Base-by-base conservation (phyloP, 2,113 vertebrate genomes). In the Chaetodon auriga region DNA sequence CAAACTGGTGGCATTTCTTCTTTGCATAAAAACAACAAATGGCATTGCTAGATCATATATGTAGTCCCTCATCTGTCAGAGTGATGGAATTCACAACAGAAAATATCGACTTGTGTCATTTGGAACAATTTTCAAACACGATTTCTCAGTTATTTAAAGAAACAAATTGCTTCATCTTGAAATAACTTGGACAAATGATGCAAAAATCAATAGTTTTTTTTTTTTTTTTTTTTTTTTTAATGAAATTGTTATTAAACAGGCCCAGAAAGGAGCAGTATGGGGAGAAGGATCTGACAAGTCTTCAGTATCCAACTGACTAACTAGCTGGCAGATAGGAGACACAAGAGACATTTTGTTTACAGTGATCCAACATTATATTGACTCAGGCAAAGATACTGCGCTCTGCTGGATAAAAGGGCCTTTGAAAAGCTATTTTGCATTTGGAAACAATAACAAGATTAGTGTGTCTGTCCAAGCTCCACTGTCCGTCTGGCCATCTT, bases 361-460 rank as follows among this genome's bases (percentile, higher is more conserved):
- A 55, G 45, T 68, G 65, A 87, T 87, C 81, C 87, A 80, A 72
- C 71, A 62, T 64, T 54, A 62, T 78, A 83, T 69, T 87, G 80
- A 88, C 85, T 90, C 72, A 30, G 69, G 54, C 79, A 70, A 73
- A 89, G 75, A 88, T 63, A 75, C 68, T 54, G 72, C 10, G 38
- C 77, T 84, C 60, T 53, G 80, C 55, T 38, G 35, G 75, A 90
- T 88, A 70, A 89, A 88, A 83, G 3, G 30, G 72, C 49, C 62
- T 80, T 81, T 78, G 25, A 83, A 81, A 90, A 88, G 58, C 75
- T 73, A 75, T 81, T 85, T 82, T 38, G 54, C 60, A 82, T 87
- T 88, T 71, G 81, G 80, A 85, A 70, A 85, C 80, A 82, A 82
- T 84, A 82, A 86, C 49, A 21, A 77, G 90, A 87, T 92, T 88